phyloP scores from a whole-genome alignment of 1,140 invertebrate species.

The Ptiloglossa arizonensis region DNA sequence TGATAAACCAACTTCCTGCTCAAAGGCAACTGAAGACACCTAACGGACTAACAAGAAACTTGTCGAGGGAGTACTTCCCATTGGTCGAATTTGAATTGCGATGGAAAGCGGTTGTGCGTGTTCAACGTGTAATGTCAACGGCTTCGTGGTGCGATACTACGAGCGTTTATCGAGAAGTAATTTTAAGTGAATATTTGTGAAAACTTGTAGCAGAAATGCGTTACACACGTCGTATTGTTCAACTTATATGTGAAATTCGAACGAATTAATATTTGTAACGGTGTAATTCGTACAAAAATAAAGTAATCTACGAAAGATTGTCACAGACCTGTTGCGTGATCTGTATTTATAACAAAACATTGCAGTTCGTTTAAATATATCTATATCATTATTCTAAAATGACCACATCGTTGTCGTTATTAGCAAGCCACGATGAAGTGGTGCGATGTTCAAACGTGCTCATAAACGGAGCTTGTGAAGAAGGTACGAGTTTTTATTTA shows the following conservation, averaged over 20 bases:
- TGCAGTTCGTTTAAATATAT: not conserved
- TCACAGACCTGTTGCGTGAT: not conserved
- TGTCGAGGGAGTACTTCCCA: not conserved
- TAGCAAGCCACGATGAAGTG: constrained; percentile 86
- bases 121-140: constrained; percentile 31
- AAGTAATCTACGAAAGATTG: not conserved
- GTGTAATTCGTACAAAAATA: not conserved
- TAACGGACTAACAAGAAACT: not conserved
- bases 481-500: constrained; percentile 81
- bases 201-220: constrained; percentile 10
- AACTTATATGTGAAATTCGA: not conserved
- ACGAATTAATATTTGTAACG: constrained; percentile 1
- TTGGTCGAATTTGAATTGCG: constrained; percentile 40
- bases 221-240: not conserved
- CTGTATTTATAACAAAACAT: not conserved
- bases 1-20: not conserved
- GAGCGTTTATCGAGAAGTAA: not conserved
- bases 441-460: constrained; percentile 86
- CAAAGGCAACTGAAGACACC: not conserved
- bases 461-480: constrained; percentile 85
- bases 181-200: not conserved
- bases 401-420: constrained; percentile 78
- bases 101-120: constrained; percentile 19
- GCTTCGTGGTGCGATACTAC: constrained; percentile 2
- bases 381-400: constrained; percentile 45